Conservation (phyloP, 2,113 vertebrate genomes). For the Neotoma lepida region DNA sequence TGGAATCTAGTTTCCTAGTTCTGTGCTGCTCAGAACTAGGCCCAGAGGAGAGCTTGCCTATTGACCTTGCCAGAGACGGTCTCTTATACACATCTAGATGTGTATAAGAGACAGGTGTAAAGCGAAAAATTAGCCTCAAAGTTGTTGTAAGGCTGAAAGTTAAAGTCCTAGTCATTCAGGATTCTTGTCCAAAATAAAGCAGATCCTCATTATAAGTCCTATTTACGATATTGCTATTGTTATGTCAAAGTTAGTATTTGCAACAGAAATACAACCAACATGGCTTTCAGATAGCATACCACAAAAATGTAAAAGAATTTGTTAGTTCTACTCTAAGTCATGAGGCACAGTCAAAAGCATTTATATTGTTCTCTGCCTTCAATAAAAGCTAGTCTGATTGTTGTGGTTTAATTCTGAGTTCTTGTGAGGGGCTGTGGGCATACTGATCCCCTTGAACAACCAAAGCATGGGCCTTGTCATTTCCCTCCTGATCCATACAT, state of each 20-base stretch:
- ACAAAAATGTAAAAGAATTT: not conserved
- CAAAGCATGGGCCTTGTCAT: not conserved
- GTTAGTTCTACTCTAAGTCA: not conserved
- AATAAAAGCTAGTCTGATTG: not conserved
- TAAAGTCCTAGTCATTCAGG: not conserved
- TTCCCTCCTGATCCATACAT: not conserved
- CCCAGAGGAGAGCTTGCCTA: not conserved
- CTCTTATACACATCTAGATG: no score
- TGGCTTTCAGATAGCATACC: not conserved
- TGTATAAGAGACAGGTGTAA: no score
- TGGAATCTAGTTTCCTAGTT: slow-evolving; percentile 47
- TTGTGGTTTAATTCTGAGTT: not conserved
- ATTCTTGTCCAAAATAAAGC: not conserved
- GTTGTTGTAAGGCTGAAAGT: not conserved
- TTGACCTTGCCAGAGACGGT: not conserved
- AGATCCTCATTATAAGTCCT: not conserved
- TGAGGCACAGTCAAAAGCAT: not conserved
- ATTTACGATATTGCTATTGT: not conserved
- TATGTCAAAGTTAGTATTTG: not conserved
- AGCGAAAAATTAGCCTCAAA: not conserved
- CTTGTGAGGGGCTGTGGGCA: not conserved
- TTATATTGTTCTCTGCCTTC: not conserved
- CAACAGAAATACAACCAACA: not conserved
- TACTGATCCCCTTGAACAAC: not conserved
- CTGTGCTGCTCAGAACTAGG: slow-evolving; percentile 38